Evolutionary conservation across 2,888 invertebrate species (phyloP).

Genomic region (Melanostoma scalare): DNA sequence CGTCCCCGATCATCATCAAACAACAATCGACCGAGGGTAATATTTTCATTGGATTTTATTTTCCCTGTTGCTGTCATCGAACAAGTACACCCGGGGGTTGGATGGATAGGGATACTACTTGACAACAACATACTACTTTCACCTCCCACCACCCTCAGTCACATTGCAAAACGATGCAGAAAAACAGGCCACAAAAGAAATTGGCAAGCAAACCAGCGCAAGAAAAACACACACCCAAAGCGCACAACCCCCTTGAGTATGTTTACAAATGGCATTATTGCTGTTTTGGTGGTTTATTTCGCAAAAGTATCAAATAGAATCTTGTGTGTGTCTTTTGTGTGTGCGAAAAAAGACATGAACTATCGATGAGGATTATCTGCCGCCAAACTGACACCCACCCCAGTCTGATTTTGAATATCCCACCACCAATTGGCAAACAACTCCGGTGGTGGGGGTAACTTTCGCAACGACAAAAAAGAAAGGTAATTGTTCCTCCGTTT

Average conservation of each 20-base stretch:
- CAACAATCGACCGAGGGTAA: conserved; percentile 37
- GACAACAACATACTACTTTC: conserved; percentile 29
- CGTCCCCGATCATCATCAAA: conserved; percentile 1
- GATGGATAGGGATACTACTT: conserved; percentile 22
- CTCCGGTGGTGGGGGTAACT: conserved; percentile 12
- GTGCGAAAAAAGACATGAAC: conserved; percentile 64
- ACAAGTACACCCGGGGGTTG: conserved; percentile 52
- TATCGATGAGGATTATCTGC: conserved; percentile 71
- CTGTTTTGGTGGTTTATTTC: conserved; percentile 68
- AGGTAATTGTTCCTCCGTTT: conserved; percentile 70
- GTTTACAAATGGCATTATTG: conserved; percentile 72
- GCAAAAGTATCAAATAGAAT: conserved; percentile 58
- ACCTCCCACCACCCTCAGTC: conserved; percentile 30
- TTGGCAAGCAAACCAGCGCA: conserved; percentile 55
- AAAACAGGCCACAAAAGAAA: conserved; percentile 59
- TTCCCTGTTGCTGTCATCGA: conserved; percentile 68
- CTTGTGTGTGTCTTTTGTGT: conserved; percentile 38
- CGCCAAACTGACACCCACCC: conserved; percentile 56
- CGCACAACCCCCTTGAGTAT: conserved; percentile 27
- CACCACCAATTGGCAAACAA: conserved; percentile 58
- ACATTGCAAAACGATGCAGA: conserved; percentile 67
- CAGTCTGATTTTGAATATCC: conserved; percentile 28
- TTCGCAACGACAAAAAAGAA: conserved; percentile 8
- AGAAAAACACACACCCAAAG: conserved; percentile 13
- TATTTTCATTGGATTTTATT: conserved; percentile 71